Evolutionary conservation across 2,888 invertebrate genomes (phyloP).

Genomic region (Conus canariensis): DNA sequence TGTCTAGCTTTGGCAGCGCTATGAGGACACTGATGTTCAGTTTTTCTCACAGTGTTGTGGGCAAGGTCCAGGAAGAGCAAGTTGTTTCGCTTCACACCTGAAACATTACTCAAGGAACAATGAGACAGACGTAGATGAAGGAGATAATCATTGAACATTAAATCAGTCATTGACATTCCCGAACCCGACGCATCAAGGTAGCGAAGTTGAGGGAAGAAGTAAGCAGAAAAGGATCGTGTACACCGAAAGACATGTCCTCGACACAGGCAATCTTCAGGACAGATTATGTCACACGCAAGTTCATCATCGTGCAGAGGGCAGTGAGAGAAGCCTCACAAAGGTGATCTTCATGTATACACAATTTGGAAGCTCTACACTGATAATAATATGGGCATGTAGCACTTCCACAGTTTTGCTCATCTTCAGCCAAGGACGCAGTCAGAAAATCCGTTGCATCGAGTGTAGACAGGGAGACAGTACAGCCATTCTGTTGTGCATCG

Average conservation of each 20-base stretch:
- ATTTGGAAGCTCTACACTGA: slow-evolving; percentile 34
- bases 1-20: background rate
- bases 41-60: slow-evolving; percentile 18
- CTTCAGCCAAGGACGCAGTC: slow-evolving; percentile 42
- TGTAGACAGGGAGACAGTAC: slow-evolving; percentile 37
- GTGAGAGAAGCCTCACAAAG: slow-evolving; percentile 46
- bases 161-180: background rate
- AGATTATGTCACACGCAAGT: slow-evolving; percentile 31
- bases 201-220: background rate
- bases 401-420: slow-evolving; percentile 33
- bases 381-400: slow-evolving; percentile 40
- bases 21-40: slow-evolving; percentile 18
- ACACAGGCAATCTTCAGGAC: slow-evolving; percentile 30
- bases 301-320: slow-evolving; percentile 48
- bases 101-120: background rate
- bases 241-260: background rate
- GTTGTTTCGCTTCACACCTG: background rate
- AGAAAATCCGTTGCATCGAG: slow-evolving; percentile 33
- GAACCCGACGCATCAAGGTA: slow-evolving; percentile 8
- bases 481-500: background rate
- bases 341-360: slow-evolving; percentile 43
- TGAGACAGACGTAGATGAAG: background rate
- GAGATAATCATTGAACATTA: background rate
- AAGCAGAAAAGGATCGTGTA: background rate
- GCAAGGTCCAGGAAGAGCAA: slow-evolving; percentile 35